Evolutionary conservation across 1,140 invertebrate genomes (phyloP).

Genomic region (Melitaea cinxia): DNA sequence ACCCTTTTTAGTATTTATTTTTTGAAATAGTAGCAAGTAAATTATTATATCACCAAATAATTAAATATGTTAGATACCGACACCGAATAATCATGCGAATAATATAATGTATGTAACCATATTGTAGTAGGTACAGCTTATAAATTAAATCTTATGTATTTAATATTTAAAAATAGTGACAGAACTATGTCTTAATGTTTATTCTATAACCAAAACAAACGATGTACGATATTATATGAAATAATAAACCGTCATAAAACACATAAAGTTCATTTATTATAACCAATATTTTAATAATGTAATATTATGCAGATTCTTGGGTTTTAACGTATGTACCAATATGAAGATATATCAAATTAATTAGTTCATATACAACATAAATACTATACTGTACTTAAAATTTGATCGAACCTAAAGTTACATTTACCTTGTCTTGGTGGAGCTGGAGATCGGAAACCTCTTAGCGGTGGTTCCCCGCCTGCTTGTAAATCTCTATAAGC

Average conservation of each 20-base stretch:
- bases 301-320: too few relatives aligned
- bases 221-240: too few relatives aligned
- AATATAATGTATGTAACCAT: background rate
- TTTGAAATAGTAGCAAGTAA: background rate
- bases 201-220: too few relatives aligned
- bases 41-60: background rate
- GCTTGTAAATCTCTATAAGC: conserved; percentile 93
- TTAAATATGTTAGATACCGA: conserved; percentile 16
- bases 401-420: background rate
- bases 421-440: conserved; percentile 81
- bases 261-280: too few relatives aligned
- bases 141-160: too few relatives aligned
- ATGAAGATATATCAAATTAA: too few relatives aligned
- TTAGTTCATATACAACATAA: too few relatives aligned
- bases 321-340: too few relatives aligned
- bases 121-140: background rate
- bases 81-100: conserved; percentile 30
- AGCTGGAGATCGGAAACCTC: conserved; percentile 92
- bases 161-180: too few relatives aligned
- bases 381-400: background rate
- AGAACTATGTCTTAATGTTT: too few relatives aligned
- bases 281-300: too few relatives aligned
- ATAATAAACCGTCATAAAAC: too few relatives aligned
- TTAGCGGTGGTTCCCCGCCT: conserved; percentile 94
- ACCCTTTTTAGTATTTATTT: background rate